A percentile compares a stretch with the other conserved stretches of the same genome.
Conservation (phyloP, 2,888 invertebrate species). For the Digitonthophagus gazella region DNA sequence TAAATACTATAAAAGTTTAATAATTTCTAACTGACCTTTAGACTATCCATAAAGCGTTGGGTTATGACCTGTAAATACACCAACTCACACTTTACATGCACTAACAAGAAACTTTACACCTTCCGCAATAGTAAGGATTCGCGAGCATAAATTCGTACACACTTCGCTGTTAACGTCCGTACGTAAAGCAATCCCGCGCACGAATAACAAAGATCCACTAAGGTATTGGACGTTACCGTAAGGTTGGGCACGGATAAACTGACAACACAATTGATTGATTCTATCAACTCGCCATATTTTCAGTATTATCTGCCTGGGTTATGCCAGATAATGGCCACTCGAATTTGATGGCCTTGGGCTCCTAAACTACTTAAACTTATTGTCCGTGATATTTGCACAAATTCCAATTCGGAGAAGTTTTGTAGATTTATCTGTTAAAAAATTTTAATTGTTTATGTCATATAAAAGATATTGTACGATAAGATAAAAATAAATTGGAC, state of each 20-base stretch:
- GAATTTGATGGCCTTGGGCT: background rate
- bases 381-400: background rate
- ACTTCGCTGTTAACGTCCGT: background rate
- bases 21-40: background rate
- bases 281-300: background rate
- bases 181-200: background rate
- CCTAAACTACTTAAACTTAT: background rate
- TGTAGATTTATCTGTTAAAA: background rate
- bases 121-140: background rate
- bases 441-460: no score
- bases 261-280: background rate
- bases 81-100: background rate
- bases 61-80: background rate
- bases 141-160: background rate
- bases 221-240: background rate
- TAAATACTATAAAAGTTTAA: background rate
- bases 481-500: no score
- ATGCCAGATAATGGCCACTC: background rate
- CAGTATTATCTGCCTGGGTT: background rate
- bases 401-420: background rate
- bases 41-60: background rate
- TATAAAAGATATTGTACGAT: no score
- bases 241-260: background rate
- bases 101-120: background rate
- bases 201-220: background rate